Base-by-base conservation (phyloP, 2,888 invertebrate genomes). In the Oxystoma pomonae region DNA sequence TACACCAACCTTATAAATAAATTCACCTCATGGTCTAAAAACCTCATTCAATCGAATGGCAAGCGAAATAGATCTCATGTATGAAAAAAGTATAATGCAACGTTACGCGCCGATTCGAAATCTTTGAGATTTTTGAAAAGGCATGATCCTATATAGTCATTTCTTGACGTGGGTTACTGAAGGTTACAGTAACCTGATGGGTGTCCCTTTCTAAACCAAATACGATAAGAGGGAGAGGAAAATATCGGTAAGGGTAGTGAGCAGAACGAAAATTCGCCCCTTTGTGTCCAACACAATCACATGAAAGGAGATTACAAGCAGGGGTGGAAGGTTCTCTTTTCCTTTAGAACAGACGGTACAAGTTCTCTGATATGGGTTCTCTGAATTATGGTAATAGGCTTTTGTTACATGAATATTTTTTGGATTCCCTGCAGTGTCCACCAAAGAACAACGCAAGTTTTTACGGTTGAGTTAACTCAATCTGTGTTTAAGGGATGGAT, bases 91-190 rank as follows among this genome's bases (percentile, higher is more conserved):
- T 35, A 53, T 3, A 53, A 53, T 53, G 53, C 53, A 53, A 53
- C 19, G 53, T 53, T 53, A 53, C 53, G 53, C 53, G 53, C 53
- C 53, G 16, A 17, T 53, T 53, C 7, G n/a, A 53, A 53, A 53
- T 53, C 53, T 19, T 53, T 53, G 5, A 19, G 53, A 53, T 53
- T 53, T 53, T 19, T 53, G 19, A 16, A 16, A 5, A 19, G 53
- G 53, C 53, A 53, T 53, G 53, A 53, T 53, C 53, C n/a, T n/a
- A n/a, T n/a, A 50, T 50, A 12, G 50, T 50, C 50, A n/a, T n/a
- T n/a, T n/a, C n/a, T n/a, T n/a, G n/a, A n/a, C n/a, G n/a, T n/a
- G n/a, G n/a, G n/a, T n/a, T n/a, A n/a, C n/a, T n/a, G n/a, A n/a
- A n/a, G n/a, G n/a, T n/a, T n/a, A n/a, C n/a, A n/a, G n/a, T n/a